Evolutionary conservation across 1,140 invertebrate species (phyloP), one percentile per base, ranked within the genome.

Genomic region (Temnothorax curvispinosus): DNA sequence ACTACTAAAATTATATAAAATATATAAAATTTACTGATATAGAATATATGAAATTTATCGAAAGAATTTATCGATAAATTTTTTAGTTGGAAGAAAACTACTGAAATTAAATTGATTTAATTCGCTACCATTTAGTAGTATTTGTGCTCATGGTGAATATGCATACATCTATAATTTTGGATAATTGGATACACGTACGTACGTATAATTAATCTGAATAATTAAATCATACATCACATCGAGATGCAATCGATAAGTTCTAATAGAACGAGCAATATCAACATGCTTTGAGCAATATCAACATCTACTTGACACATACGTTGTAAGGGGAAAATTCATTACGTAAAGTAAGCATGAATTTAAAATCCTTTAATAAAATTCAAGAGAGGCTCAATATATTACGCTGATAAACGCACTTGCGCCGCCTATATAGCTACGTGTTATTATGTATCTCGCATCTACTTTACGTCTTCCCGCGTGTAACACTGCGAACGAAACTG

Each of bases 301-400:
- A 71, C 78, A 81, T 69, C 35, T 71, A 71, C 38, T 71, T 27
- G 50, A 58, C 52, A 35, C n/a, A 71, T 35, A 80, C 32, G 44
- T 4, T 21, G n/a, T 21, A 54, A 80, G 27, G 47, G n/a, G 21
- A 56, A 50, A 44, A 54, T 18, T 56, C 41, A 50, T 71, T 71
- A 32, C 47, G 38, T 21, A 71, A 58, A 81, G 65, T 81, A 81
- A 81, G 50, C 50, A 56, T 7, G 67, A 81, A 81, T 71, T 56
- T 71, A 81, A 71, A 81, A 58, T 71, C 50, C 77, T 69, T 58
- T 81, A 81, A 81, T 71, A 52, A 81, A 71, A 71, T 71, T 81
- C 52, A 44, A 41, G 47, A 18, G 38, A 54, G 38, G 54, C 38
- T 81, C 52, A 80, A 67, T 81, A 71, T 71, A 71, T 71, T 81